Percentiles rank a stretch among this genome's conserved stretches.
phyloP scores from a whole-genome alignment of 1,140 invertebrate genomes.

The Tetramorium simillimum region DNA sequence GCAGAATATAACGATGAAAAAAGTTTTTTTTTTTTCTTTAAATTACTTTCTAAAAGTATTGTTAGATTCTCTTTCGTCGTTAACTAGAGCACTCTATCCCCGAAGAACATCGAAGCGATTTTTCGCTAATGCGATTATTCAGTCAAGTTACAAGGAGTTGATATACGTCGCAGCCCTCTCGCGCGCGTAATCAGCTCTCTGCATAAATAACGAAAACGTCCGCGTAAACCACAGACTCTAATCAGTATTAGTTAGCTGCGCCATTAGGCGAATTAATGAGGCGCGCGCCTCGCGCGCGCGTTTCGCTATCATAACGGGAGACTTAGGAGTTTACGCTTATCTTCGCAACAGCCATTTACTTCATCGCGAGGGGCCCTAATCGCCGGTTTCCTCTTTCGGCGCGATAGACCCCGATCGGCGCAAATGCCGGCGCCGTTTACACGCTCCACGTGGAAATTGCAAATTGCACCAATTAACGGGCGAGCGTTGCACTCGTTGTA shows the following conservation, averaged over 20 bases:
- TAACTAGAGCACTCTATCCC: background rate
- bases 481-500: background rate
- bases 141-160: background rate
- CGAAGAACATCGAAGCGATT: background rate
- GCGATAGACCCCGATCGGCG: slow-evolving; percentile 2
- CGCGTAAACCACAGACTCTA: slow-evolving; percentile 9
- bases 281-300: slow-evolving; percentile 1
- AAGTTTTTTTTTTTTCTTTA: background rate
- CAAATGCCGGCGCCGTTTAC: background rate
- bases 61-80: background rate
- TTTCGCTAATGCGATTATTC: background rate
- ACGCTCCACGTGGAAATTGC: slow-evolving; percentile 4
- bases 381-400: slow-evolving; percentile 33
- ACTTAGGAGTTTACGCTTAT: slow-evolving; percentile 42
- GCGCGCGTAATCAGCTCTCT: slow-evolving; percentile 4
- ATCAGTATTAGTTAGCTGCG: slow-evolving; percentile 49
- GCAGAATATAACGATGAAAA: background rate
- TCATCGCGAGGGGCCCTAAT: slow-evolving; percentile 21
- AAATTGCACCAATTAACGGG: slow-evolving; percentile 30
- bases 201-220: slow-evolving; percentile 51
- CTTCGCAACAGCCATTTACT: slow-evolving; percentile 26
- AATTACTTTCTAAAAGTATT: slow-evolving; percentile 2
- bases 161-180: background rate
- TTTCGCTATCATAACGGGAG: slow-evolving; percentile 48
- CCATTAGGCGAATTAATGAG: slow-evolving; percentile 56